A percentile compares a stretch with the other conserved stretches of the same genome.
These are phyloP conservation scores for Melozone crissalis DNA, from an alignment of 2,113 vertebrate species.

Conservation along the genomic window DNA sequence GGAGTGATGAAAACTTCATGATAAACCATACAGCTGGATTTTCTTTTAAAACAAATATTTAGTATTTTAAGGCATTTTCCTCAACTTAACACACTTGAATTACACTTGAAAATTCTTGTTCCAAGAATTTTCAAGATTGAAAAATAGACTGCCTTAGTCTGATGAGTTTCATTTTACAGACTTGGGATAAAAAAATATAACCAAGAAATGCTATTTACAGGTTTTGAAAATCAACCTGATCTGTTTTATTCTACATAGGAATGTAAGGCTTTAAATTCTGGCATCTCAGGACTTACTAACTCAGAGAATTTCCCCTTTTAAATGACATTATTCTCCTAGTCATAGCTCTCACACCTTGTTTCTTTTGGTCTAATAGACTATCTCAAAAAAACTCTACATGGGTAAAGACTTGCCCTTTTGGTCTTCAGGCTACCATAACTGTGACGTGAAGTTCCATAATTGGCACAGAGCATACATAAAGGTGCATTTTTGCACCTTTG, in stretches of 20 bases:
- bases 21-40: neutral
- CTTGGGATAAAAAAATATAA: neutral
- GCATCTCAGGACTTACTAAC: neutral
- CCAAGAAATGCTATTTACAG: neutral
- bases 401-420: neutral
- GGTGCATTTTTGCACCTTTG: neutral
- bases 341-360: neutral
- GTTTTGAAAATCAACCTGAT: neutral
- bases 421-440: neutral
- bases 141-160: neutral
- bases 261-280: neutral
- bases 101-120: neutral
- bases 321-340: neutral
- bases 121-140: no score
- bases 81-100: neutral
- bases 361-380: neutral
- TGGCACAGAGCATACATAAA: neutral
- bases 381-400: neutral
- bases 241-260: neutral
- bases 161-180: neutral
- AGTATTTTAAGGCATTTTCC: neutral
- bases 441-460: neutral
- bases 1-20: neutral
- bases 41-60: neutral
- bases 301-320: neutral